These are phyloP conservation scores for Poeciliopsis turrubarensis DNA, from an alignment of 2,113 vertebrate species.

Conservation along the genomic window DNA sequence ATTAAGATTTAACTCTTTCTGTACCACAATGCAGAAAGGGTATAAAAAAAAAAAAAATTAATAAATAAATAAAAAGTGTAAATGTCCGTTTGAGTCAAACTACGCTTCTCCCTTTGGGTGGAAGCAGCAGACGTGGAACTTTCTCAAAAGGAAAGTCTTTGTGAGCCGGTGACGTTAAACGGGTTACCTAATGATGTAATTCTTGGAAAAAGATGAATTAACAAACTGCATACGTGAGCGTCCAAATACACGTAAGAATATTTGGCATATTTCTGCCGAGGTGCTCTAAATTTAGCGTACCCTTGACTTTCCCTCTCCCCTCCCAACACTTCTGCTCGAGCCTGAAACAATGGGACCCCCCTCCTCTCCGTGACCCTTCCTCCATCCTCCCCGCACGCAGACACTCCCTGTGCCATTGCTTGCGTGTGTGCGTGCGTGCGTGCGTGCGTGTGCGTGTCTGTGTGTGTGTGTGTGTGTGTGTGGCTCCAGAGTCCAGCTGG, in stretches of 20 bases:
- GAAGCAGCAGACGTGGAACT: not conserved
- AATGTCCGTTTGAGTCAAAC: not conserved
- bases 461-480: constrained; percentile 50
- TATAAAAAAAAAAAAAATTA: not conserved
- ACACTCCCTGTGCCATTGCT: constrained; percentile 48
- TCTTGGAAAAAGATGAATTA: constrained; percentile 50
- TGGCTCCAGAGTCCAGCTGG: constrained; percentile 38
- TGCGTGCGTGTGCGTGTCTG: constrained; percentile 48
- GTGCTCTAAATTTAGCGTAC: constrained; percentile 79
- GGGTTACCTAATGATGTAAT: constrained; percentile 30
- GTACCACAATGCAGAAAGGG: not conserved
- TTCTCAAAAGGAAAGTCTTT: not conserved
- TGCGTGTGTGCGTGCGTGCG: constrained; percentile 27
- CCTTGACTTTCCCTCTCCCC: constrained; percentile 73
- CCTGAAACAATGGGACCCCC: constrained; percentile 80
- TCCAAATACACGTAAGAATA: constrained; percentile 68
- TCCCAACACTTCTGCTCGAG: constrained; percentile 75
- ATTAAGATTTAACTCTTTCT: constrained; percentile 68
- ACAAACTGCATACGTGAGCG: constrained; percentile 72
- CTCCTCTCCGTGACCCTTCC: constrained; percentile 63
- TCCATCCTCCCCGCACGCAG: constrained; percentile 54
- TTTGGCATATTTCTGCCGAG: constrained; percentile 75
- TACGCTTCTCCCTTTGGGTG: not conserved
- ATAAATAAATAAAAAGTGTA: not conserved
- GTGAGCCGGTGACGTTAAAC: not conserved